phyloP scores from a whole-genome alignment of 2,797 vertebrate genomes.

The Enteromius fasciolatus region DNA sequence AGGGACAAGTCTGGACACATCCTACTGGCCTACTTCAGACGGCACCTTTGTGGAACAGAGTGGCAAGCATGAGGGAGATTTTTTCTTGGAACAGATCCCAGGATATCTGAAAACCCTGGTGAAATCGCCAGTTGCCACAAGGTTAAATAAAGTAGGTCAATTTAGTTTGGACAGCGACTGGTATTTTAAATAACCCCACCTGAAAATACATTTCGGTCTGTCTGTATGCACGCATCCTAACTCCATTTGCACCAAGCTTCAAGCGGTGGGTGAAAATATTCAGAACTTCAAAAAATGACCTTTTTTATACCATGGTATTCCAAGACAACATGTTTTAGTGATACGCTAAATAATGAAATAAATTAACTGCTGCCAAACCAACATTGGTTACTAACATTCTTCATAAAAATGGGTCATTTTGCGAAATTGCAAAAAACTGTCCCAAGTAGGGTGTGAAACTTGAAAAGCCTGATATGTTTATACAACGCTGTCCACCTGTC shows the following conservation, averaged over 20 bases:
- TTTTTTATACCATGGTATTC: background rate
- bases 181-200: slow-evolving; percentile 29
- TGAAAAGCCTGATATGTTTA: background rate
- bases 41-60: slow-evolving; percentile 33
- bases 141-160: slow-evolving; percentile 43
- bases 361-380: background rate
- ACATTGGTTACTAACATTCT: background rate
- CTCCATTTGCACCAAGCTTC: background rate
- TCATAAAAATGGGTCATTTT: background rate
- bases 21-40: slow-evolving; percentile 29
- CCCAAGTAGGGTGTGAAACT: background rate
- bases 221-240: background rate
- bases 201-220: slow-evolving; percentile 25
- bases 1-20: slow-evolving; percentile 43
- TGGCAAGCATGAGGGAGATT: slow-evolving; percentile 16
- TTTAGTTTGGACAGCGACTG: slow-evolving; percentile 29
- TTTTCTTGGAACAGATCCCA: slow-evolving; percentile 45
- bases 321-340: background rate
- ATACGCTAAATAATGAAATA: background rate
- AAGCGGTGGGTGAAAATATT: background rate
- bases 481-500: background rate
- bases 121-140: slow-evolving; percentile 39
- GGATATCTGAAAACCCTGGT: slow-evolving; percentile 38
- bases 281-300: background rate
- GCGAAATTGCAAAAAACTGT: background rate